Conservation (phyloP, 2,888 invertebrate genomes). For the Lithosia quadra region DNA sequence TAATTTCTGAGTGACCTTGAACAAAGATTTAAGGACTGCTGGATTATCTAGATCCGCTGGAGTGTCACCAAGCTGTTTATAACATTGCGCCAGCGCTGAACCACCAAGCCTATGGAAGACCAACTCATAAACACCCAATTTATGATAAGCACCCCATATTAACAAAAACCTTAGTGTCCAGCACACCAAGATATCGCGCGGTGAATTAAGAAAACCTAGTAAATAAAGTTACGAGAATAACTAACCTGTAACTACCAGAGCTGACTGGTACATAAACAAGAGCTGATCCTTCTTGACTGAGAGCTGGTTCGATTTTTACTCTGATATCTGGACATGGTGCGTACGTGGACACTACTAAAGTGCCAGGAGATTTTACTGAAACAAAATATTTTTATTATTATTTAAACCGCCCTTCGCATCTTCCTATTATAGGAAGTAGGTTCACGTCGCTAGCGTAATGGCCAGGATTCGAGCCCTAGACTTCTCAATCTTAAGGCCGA, state of each 20-base stretch:
- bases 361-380: conserved; percentile 92
- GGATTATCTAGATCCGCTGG: conserved; percentile 94
- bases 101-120: conserved; percentile 91
- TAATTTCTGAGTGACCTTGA: conserved; percentile 94
- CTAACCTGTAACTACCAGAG: conserved; percentile 87
- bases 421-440: too few species aligned
- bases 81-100: conserved; percentile 96
- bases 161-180: neutral
- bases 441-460: too few species aligned
- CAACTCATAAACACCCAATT: neutral
- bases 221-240: conserved; percentile 5
- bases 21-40: conserved; percentile 90
- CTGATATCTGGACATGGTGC: conserved; percentile 97
- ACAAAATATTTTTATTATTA: conserved; percentile 17
- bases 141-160: neutral
- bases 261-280: conserved; percentile 94
- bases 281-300: conserved; percentile 90
- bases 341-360: conserved; percentile 98
- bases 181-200: neutral
- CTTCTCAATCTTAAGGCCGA: too few species aligned
- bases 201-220: neutral
- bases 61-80: conserved; percentile 92
- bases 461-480: too few species aligned
- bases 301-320: conserved; percentile 95
- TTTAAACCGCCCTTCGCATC: too few species aligned